phyloP scores from a whole-genome alignment of 2,797 vertebrate genomes.

The Coracias cyanogaster region DNA sequence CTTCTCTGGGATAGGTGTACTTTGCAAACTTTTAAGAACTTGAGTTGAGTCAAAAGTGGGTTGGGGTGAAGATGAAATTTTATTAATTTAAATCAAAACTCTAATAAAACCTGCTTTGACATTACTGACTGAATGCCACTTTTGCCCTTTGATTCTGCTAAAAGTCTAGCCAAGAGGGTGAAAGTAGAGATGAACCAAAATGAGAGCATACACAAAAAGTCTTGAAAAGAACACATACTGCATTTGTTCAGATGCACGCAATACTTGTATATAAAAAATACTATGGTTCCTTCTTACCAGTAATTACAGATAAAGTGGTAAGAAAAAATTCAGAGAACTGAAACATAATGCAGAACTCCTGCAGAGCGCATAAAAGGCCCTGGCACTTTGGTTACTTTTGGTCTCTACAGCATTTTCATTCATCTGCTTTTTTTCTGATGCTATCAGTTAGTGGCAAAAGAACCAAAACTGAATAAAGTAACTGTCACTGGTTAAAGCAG shows the following conservation, averaged over 20 bases:
- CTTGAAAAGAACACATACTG: neutral
- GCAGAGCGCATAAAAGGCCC: neutral
- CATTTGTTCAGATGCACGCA: neutral
- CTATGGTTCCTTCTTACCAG: neutral
- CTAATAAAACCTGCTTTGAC: neutral
- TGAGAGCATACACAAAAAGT: neutral
- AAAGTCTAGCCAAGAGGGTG: neutral
- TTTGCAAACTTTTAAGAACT: neutral
- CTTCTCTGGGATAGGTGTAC: neutral
- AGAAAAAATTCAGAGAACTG: neutral
- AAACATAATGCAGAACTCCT: neutral
- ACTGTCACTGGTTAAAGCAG: neutral
- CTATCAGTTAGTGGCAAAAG: neutral
- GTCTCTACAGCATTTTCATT: neutral
- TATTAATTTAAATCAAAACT: neutral
- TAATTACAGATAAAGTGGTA: neutral
- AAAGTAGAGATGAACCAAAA: neutral
- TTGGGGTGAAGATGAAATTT: neutral
- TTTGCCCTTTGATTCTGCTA: neutral
- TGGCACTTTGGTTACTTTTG: neutral
- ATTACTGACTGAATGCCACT: neutral
- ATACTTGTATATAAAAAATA: neutral
- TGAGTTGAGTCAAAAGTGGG: neutral
- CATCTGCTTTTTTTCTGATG: neutral
- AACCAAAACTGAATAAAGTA: neutral